Conservation (phyloP, 2,888 invertebrate species). For the Acleris literana region DNA sequence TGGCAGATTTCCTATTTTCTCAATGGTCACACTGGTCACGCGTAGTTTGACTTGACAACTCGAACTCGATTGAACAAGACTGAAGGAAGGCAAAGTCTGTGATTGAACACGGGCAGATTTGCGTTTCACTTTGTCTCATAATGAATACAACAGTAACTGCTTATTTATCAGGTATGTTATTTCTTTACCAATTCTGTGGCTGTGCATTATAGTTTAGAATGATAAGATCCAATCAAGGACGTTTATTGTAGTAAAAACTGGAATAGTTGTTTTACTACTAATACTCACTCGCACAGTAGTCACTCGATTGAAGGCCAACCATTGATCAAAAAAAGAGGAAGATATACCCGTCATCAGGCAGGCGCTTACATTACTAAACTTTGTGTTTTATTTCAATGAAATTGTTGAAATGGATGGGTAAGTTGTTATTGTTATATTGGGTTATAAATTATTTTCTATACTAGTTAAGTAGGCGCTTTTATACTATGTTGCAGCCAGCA, state of each 20-base stretch:
- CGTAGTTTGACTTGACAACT: slow-evolving; percentile 21
- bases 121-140: background rate
- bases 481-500: too few relatives aligned
- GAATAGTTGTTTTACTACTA: slow-evolving; percentile 25
- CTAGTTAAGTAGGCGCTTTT: background rate
- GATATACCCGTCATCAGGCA: slow-evolving; percentile 10
- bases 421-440: background rate
- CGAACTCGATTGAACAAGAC: slow-evolving; percentile 25
- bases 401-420: slow-evolving; percentile 12
- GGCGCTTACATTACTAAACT: slow-evolving; percentile 12
- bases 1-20: too few relatives aligned
- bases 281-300: slow-evolving; percentile 30
- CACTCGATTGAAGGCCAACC: slow-evolving; percentile 32
- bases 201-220: background rate
- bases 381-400: slow-evolving; percentile 16
- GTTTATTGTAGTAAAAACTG: slow-evolving; percentile 16
- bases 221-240: slow-evolving; percentile 4
- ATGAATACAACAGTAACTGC: slow-evolving; percentile 49
- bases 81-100: slow-evolving; percentile 3
- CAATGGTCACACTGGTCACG: background rate
- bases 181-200: slow-evolving; percentile 8
- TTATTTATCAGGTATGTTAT: slow-evolving; percentile 51
- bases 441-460: background rate
- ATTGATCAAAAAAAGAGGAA: slow-evolving; percentile 28
- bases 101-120: background rate